Conservation (phyloP, 2,888 invertebrate genomes). For the Torymus auratus region DNA sequence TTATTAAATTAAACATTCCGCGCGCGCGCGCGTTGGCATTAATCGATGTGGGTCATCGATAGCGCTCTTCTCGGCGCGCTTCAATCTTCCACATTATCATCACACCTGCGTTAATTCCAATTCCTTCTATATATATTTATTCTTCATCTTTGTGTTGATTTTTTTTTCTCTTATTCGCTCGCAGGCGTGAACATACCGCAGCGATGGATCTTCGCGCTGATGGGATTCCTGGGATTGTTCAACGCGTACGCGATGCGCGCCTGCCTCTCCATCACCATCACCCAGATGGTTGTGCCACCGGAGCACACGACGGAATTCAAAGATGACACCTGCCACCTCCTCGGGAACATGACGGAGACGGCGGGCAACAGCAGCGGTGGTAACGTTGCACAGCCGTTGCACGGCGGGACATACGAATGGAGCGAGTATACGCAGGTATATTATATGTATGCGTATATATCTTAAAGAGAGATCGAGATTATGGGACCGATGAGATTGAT, state of each 20-base stretch:
- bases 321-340: constrained; percentile 52
- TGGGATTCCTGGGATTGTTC: constrained; percentile 83
- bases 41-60: constrained; percentile 10
- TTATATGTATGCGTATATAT: background rate
- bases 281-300: constrained; percentile 79
- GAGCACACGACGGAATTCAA: constrained; percentile 18
- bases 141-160: too few species aligned
- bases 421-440: constrained; percentile 62
- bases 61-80: background rate
- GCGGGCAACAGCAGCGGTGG: background rate
- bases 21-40: background rate
- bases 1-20: background rate
- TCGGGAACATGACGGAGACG: background rate
- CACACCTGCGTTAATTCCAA: background rate
- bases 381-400: background rate
- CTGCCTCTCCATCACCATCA: constrained; percentile 83
- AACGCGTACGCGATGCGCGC: constrained; percentile 86
- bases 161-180: too few species aligned
- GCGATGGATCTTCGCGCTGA: constrained; percentile 72
- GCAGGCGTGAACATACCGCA: constrained; percentile 57
- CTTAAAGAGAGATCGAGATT: too few species aligned
- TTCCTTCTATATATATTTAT: background rate
- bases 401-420: constrained; percentile 61
- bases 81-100: background rate
- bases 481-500: too few species aligned